These are phyloP conservation scores for Zophobas atratus DNA, from an alignment of 1,140 invertebrate genomes.

Conservation along the genomic window DNA sequence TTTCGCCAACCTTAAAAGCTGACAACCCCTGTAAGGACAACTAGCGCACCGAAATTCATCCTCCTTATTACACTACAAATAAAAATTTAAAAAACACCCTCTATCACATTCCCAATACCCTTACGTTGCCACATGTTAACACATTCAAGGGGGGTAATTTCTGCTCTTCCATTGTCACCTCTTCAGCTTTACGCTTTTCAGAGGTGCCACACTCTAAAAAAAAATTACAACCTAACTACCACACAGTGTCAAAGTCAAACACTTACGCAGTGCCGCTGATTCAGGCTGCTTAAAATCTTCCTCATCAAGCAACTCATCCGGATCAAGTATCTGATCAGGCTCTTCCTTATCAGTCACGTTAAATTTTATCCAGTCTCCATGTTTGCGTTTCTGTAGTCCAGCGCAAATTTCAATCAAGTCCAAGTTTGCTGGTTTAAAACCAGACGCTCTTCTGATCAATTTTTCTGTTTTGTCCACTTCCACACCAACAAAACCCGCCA, in stretches of 20 bases:
- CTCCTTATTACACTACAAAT: conserved; percentile 94
- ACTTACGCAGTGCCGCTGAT: conserved; percentile 84
- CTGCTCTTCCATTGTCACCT: conserved; percentile 75
- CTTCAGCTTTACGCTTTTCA: conserved; percentile 95
- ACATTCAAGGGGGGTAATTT: conserved; percentile 63
- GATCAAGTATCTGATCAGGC: conserved; percentile 83
- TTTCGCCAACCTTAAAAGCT: conserved; percentile 99
- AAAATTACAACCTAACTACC: conserved; percentile 7
- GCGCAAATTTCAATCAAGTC: conserved; percentile 69
- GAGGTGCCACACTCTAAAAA: conserved; percentile 89
- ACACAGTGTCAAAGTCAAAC: conserved; percentile 57
- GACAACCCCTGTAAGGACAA: conserved; percentile 98
- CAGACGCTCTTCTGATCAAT: neutral
- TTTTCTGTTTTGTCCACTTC: too few species aligned
- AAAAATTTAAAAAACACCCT: neutral
- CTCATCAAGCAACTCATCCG: conserved; percentile 90
- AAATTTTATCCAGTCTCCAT: conserved; percentile 77
- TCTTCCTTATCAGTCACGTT: conserved; percentile 75
- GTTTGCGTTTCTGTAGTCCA: conserved; percentile 59
- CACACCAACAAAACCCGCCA: too few species aligned
- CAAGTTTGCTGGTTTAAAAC: conserved; percentile 78
- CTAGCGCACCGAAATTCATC: conserved; percentile 98
- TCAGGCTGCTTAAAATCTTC: conserved; percentile 91
- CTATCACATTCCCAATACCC: conserved; percentile 63
- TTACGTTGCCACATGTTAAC: conserved; percentile 98